Conservation (phyloP, 2,888 invertebrate species). For the Oxyscelio sp. region DNA sequence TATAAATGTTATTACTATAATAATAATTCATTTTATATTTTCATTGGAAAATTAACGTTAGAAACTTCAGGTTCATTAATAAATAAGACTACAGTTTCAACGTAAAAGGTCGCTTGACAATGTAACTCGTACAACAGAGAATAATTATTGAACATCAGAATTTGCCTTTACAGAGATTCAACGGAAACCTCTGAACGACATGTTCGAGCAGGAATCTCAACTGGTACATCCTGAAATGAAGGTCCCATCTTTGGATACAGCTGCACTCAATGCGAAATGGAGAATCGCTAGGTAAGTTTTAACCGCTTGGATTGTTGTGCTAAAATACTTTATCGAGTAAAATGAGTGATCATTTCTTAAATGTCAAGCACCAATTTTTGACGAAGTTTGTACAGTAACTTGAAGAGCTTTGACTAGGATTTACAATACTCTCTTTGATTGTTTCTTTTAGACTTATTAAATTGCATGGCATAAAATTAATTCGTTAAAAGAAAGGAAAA, state of each 20-base stretch:
- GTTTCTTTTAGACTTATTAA: constrained; percentile 66
- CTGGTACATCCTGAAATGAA: constrained; percentile 86
- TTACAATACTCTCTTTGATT: constrained; percentile 47
- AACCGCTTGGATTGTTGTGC: not conserved
- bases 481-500: constrained; percentile 70
- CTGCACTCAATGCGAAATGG: constrained; percentile 87
- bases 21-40: too few species aligned
- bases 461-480: constrained; percentile 62
- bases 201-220: constrained; percentile 87
- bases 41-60: too few species aligned
- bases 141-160: too few species aligned
- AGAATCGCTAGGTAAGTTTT: constrained; percentile 86
- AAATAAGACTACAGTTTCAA: too few species aligned
- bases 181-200: constrained; percentile 85
- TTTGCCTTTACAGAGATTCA: constrained; percentile 86
- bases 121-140: too few species aligned
- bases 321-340: not conserved
- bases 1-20: too few species aligned
- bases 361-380: constrained; percentile 49
- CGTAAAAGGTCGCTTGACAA: too few species aligned
- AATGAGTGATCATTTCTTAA: not conserved
- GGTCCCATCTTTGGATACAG: constrained; percentile 84
- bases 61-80: too few species aligned
- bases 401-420: constrained; percentile 12
- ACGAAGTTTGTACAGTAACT: constrained; percentile 1